These are phyloP conservation scores for Collichthys lucidus DNA, from an alignment of 2,113 vertebrate species.

Conservation along the genomic window DNA sequence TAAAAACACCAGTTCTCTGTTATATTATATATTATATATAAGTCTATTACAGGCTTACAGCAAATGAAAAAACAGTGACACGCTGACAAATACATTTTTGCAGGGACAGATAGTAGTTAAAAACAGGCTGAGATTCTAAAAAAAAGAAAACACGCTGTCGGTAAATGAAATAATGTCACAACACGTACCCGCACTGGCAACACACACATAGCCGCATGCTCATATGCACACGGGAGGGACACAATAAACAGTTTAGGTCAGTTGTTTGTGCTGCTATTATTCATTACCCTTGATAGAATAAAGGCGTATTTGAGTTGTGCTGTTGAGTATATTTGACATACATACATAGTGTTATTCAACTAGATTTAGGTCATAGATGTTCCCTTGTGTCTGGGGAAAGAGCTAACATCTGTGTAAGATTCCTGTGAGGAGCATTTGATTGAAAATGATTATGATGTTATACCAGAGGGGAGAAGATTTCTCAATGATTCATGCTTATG, in stretches of 20 bases:
- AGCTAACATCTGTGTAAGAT: slow-evolving; percentile 53
- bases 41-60: slow-evolving; percentile 74
- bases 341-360: slow-evolving; percentile 25
- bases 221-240: not conserved
- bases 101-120: not conserved
- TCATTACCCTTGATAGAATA: slow-evolving; percentile 12
- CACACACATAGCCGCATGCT: not conserved
- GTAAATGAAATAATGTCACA: slow-evolving; percentile 2
- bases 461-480: not conserved
- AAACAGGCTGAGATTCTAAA: not conserved
- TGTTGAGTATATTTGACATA: not conserved
- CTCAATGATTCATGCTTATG: slow-evolving; percentile 35
- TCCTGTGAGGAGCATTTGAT: slow-evolving; percentile 54
- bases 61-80: slow-evolving; percentile 47
- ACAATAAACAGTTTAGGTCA: slow-evolving; percentile 23
- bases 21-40: slow-evolving; percentile 21
- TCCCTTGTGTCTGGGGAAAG: slow-evolving; percentile 42
- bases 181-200: not conserved
- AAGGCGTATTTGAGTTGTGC: not conserved
- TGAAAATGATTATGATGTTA: slow-evolving; percentile 38
- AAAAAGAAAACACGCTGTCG: not conserved
- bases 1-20: not conserved
- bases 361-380: slow-evolving; percentile 63
- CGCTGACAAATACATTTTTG: slow-evolving; percentile 16
- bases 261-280: slow-evolving; percentile 39